Evolutionary conservation across 2,113 vertebrate genomes (phyloP), one percentile per base, ranked within the genome.

Genomic region (Muntiacus muntjak): DNA sequence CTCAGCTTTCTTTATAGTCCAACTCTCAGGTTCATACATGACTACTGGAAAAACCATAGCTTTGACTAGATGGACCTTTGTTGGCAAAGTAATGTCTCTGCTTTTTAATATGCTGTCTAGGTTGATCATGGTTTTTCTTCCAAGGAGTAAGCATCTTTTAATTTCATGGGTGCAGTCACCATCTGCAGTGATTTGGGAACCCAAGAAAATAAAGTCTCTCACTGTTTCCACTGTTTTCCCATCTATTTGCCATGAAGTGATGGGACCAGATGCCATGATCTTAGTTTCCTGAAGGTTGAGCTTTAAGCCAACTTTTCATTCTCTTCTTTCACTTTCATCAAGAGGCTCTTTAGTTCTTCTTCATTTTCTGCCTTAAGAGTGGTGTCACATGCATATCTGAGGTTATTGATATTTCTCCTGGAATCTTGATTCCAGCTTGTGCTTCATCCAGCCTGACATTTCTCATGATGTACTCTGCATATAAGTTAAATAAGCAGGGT

Each of bases 401-500:
- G n/a, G 64, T 71, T 71, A 71, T 5, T 71, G 64, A 71, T 71
- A 21, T 71, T 71, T 71, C 64, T 21, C 64, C n/a, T 21, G 17
- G 64, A 5, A 36, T 71, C 17, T 71, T 71, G n/a, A 71, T 21
- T 71, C 17, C n/a, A 71, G 64, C n/a, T 36, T 71, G 64, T 71
- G 17, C n/a, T 36, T 71, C n/a, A 11, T 71, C n/a, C n/a, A 36
- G 64, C n/a, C n/a, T 0, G 1, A 5, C 9, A 1, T 71, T 36
- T 36, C 64, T 71, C n/a, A 21, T 71, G 64, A 36, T 36, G n/a
- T 36, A 36, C 0, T 71, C 17, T 71, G 17, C 64, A 36, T 71
- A 36, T 21, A 71, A 67, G 33, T 67, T 67, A 67, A n/a, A 67
- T 19, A 67, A 36, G n/a, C n/a, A 71, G n/a, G 64, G 33, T 21